phyloP scores from a whole-genome alignment of 2,888 invertebrate species.

The Cremastinae sp. region DNA sequence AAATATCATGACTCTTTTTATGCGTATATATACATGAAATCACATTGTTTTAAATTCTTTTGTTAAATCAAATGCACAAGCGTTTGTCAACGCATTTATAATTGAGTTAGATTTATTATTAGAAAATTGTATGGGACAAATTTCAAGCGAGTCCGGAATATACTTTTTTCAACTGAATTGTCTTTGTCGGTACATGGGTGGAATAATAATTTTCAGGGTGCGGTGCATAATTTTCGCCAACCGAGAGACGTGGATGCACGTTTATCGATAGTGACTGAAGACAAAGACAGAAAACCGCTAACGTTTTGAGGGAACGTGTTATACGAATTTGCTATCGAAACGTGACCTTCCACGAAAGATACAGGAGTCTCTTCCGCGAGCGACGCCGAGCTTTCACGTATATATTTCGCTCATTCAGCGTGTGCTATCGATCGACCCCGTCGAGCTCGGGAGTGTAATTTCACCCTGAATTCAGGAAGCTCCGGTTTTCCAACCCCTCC shows the following conservation, averaged over 20 bases:
- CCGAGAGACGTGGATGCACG: slow-evolving; percentile 12
- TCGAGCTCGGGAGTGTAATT: slow-evolving; percentile 58
- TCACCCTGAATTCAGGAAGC: slow-evolving; percentile 60
- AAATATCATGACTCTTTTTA: too few species aligned
- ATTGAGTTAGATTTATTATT: too few species aligned
- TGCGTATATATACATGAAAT: too few species aligned
- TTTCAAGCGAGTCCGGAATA: too few species aligned
- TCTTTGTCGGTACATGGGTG: too few species aligned
- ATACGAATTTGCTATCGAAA: slow-evolving; percentile 60
- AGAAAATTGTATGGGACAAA: too few species aligned
- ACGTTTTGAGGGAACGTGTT: slow-evolving; percentile 61
- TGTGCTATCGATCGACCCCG: slow-evolving; percentile 51
- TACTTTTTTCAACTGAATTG: too few species aligned
- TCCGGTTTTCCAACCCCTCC: slow-evolving; percentile 35
- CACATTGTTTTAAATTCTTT: too few species aligned
- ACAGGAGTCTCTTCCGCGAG: slow-evolving; percentile 42
- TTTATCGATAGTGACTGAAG: background rate
- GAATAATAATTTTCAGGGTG: too few species aligned
- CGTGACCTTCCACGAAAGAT: slow-evolving; percentile 57
- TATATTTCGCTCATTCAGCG: slow-evolving; percentile 44
- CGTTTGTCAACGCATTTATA: too few species aligned
- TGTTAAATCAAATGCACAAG: too few species aligned
- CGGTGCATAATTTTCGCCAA: slow-evolving; percentile 38
- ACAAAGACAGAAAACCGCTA: slow-evolving; percentile 36
- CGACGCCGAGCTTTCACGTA: background rate